Evolutionary conservation across 2,113 vertebrate species (phyloP), one percentile per base, ranked within the genome.

Genomic region (Podiceps cristatus): DNA sequence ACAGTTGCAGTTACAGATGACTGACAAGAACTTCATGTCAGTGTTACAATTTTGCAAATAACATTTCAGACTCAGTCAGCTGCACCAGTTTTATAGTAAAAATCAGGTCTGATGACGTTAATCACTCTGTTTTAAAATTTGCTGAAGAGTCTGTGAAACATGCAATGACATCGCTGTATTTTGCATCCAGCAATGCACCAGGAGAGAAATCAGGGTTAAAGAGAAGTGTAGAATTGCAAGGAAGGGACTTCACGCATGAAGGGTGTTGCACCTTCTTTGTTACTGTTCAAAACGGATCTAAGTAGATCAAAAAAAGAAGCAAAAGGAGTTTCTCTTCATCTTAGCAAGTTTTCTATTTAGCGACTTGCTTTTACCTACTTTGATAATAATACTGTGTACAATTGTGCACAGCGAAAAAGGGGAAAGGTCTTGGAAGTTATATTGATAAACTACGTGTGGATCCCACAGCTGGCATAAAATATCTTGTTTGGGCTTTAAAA

Each of bases 401-500:
- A 96, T 37, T 37, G 37, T 37, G 93, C 92, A 55, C 69, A 87
- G 95, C 93, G 81, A n/a, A 96, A 96, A 96, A 96, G 89, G 88
- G 96, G 93, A 98, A 97, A 98, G 97, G 96, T 98, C 97, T 97
- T 96, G 97, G 75, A 98, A 98, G 92, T 98, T 97, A 97, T 98
- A 98, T 97, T 98, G 98, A 98, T 97, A 98, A 98, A 98, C 95
- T 98, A 98, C 1, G 97, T 98, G 98, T 96, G 94, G 97, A 97
- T 96, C 93, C 94, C 98, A 90, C 82, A 97, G 98, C 97, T 98
- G 97, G 98, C 98, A 98, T 93, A 90, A 97, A 98, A 98, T 98
- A 98, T 98, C 98, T 98, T 98, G 98, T 98, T 98, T 96, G 98
- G 98, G 97, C 97, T 98, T 98, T 98, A 98, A 98, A 98, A 98